Conservation (phyloP, 1,140 invertebrate species). For the Cotesia chilonis region DNA sequence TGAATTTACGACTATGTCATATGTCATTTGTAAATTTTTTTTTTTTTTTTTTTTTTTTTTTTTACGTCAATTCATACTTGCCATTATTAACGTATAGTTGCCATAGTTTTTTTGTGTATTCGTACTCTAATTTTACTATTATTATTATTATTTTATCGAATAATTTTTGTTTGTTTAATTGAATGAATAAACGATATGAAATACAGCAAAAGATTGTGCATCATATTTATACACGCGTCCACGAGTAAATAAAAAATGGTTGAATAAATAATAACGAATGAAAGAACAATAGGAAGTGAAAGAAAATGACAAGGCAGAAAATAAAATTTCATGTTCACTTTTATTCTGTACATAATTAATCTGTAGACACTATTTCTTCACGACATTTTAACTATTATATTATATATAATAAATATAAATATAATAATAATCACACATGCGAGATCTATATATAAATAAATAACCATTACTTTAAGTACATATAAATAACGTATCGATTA, state of each 20-base stretch:
- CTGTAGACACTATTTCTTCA: constrained; percentile 38
- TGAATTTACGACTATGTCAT: constrained; percentile 1
- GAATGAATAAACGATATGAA: constrained; percentile 42
- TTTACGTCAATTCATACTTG: constrained; percentile 50
- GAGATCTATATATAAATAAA: constrained; percentile 40
- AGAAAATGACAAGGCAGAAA: constrained; percentile 23
- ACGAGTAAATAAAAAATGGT: background rate
- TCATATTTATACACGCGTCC: constrained; percentile 42
- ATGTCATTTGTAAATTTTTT: no score
- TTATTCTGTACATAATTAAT: constrained; percentile 61
- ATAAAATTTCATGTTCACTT: constrained; percentile 48
- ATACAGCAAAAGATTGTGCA: constrained; percentile 47
- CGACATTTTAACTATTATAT: constrained; percentile 46
- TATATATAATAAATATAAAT: constrained; percentile 28
- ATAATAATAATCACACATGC: constrained; percentile 16
- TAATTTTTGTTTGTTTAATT: constrained; percentile 44
- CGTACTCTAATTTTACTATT: constrained; percentile 35
- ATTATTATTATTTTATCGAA: constrained; percentile 6
- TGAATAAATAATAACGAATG: background rate
- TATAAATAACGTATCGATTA: constrained; percentile 54
- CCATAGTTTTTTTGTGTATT: constrained; percentile 51
- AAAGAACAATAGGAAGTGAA: background rate
- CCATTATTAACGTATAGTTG: constrained; percentile 59
- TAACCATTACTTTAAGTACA: constrained; percentile 41
- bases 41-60: constrained; percentile 28